Evolutionary conservation across 2,113 vertebrate genomes (phyloP), one percentile per base, ranked within the genome.

Genomic region (Myotis davidii): DNA sequence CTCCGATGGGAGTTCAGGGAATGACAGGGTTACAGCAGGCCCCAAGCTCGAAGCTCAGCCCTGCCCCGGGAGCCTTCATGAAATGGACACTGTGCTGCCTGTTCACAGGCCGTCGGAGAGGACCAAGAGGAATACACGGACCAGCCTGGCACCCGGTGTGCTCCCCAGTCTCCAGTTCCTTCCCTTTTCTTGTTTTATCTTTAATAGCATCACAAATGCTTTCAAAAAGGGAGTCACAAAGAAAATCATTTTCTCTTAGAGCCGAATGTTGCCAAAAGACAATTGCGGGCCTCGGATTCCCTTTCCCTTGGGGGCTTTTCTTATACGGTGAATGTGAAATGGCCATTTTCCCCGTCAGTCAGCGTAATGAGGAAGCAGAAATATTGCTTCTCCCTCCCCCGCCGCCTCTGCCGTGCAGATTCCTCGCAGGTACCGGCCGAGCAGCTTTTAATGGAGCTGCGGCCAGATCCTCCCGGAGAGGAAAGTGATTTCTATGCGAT

Each of bases 401-500:
- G 2, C 76, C 0, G 12, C 37, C 32, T 54, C 45, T 65, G 79
- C 64, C 20, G 10, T 23, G 5, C 1, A 54, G 69, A 50, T 76
- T 37, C 72, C 72, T 81, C 37, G 5, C 29, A 70, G 89, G 74
- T 83, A 81, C 48, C 2, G 1, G 73, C 48, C n/a, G 32, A 14
- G 67, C 90, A 77, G 90, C 82, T 95, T 83, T 72, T 83, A 94
- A 92, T 76, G 77, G 82, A 74, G 69, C 73, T 14, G 27, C 0
- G 42, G 95, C 70, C 72, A 56, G 81, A 74, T 10, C 93, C 50
- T 94, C 39, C 3, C 0, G 1, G 89, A 86, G 25, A 72, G 61
- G 48, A 91, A 88, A 95, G 79, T 88, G 95, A 69, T 88, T 96
- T 94, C 91, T 76, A 2, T 4, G 85, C 82, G 94, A 81, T 39